Base-by-base conservation (phyloP, 1,140 invertebrate genomes). In the Listronotus oregonensis region DNA sequence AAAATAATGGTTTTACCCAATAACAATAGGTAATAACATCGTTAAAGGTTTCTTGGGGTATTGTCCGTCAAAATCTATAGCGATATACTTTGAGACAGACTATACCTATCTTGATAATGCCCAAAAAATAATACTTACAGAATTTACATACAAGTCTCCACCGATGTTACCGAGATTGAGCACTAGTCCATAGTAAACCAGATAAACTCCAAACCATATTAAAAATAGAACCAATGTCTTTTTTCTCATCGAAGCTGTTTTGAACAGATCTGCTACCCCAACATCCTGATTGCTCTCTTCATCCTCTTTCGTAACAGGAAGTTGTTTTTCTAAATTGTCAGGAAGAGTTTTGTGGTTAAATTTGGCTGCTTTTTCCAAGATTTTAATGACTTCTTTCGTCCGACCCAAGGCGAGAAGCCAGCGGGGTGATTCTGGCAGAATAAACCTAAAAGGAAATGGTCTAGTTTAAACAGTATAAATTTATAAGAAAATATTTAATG, bases 361-460 rank as follows among this genome's bases (percentile, higher is more conserved):
- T 44, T 79, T 81, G 1, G 90, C 89, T 3, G 90, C 90, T 68
- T 83, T 82, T 73, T 86, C 78, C 49, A 95, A 77, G 58, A 92
- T 87, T 44, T 76, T 76, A 66, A 87, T 83, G 0, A 91, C 89
- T 81, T 90, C 86, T 46, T 87, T 82, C 4, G 83, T 82, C 67
- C 85, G 84, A 49, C 90, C 90, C 75, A 90, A 85, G 21, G 89
- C 87, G 31, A 94, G 77, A 15, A 94, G 79, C 92, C 92, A 95
- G 67, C 91, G 83, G 10, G 92, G 91, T 4, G 92, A 94, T 84
- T 94, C 92, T 1, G 92, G 92, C 18, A 94, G 79, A 15, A 93
- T 81, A 82, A 89, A 90, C 84, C 85, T 89, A 71, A 17, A 65
- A 50, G n/a, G n/a, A 12, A 18, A 31, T 5, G 21, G 21, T n/a